phyloP scores from a whole-genome alignment of 1,140 invertebrate genomes.

The Saccostrea glomerata region DNA sequence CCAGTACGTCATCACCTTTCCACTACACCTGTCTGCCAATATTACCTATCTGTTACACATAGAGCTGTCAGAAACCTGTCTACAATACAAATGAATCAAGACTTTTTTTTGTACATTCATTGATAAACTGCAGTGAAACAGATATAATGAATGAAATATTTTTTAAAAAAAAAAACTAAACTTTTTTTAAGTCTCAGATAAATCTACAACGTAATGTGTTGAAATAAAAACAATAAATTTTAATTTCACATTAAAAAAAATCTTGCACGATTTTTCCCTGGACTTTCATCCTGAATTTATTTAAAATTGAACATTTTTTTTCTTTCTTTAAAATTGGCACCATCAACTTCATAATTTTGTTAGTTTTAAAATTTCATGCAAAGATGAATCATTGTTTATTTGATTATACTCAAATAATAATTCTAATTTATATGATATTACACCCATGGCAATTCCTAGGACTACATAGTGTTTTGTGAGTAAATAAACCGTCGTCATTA shows the following conservation, averaged over 20 bases:
- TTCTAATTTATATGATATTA: not conserved
- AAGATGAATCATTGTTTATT: not conserved
- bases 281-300: too few relatives aligned
- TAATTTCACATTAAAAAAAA: not conserved
- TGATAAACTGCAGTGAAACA: not conserved
- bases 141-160: not conserved
- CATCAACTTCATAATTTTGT: too few relatives aligned
- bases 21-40: constrained; percentile 8
- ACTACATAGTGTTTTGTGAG: not conserved
- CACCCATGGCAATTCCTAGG: not conserved
- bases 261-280: too few relatives aligned
- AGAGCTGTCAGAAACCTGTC: not conserved
- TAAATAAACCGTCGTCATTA: constrained; percentile 31
- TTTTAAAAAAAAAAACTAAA: not conserved
- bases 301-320: not conserved
- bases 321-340: not conserved
- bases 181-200: not conserved
- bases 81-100: not conserved
- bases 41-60: not conserved
- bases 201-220: not conserved
- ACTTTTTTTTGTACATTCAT: not conserved
- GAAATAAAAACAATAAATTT: not conserved
- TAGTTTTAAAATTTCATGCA: not conserved
- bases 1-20: constrained; percentile 30
- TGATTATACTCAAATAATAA: not conserved